Percentiles rank a stretch among this genome's conserved stretches.
phyloP scores from a whole-genome alignment of 2,888 invertebrate species.

The Emesis furor region DNA sequence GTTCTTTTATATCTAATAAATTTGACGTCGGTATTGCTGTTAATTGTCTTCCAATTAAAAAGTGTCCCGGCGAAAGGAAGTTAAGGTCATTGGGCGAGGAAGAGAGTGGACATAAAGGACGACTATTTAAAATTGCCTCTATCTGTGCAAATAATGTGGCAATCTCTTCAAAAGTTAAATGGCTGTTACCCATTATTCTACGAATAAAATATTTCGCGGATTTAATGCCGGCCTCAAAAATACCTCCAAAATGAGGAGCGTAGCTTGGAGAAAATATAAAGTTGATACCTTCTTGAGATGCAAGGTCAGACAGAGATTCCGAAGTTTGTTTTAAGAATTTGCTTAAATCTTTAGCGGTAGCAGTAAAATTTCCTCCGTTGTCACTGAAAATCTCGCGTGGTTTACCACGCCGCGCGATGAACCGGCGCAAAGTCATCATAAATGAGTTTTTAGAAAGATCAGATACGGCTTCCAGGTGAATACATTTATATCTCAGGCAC shows the following conservation, averaged over 20 bases:
- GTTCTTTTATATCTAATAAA: too few relatives aligned
- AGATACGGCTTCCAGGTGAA: too few relatives aligned
- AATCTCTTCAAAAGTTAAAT: conserved; percentile 53
- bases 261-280: conserved; percentile 68
- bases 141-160: conserved; percentile 61
- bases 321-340: not conserved
- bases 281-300: conserved; percentile 66
- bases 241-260: conserved; percentile 59
- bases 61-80: conserved; percentile 62
- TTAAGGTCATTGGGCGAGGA: conserved; percentile 52
- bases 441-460: too few relatives aligned
- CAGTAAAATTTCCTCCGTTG: conserved; percentile 32
- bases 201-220: not conserved
- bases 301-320: conserved; percentile 62
- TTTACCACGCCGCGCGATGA: conserved; percentile 32
- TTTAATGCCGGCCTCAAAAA: conserved; percentile 53
- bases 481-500: too few relatives aligned
- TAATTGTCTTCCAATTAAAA: conserved; percentile 7
- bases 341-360: conserved; percentile 8
- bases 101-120: conserved; percentile 61
- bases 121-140: conserved; percentile 65
- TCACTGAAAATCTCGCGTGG: conserved; percentile 35
- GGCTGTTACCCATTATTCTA: not conserved
- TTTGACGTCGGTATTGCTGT: not conserved
- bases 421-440: too few relatives aligned